These are phyloP conservation scores for Petroica traversi DNA, from an alignment of 2,113 vertebrate genomes.

Conservation along the genomic window DNA sequence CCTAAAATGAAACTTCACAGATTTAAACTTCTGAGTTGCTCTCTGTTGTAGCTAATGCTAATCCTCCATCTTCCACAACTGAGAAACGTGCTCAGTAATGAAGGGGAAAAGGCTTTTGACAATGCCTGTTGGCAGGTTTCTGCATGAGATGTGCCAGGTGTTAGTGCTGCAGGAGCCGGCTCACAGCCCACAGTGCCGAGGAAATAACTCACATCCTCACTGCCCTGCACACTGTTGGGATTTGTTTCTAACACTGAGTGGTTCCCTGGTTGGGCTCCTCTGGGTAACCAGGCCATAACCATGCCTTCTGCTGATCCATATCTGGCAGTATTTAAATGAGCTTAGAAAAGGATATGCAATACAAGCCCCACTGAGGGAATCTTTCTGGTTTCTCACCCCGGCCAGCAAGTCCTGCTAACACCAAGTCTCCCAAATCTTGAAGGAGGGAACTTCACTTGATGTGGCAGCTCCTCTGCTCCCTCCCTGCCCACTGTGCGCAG, in stretches of 20 bases:
- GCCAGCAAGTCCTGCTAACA: not conserved
- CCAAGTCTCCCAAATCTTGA: not conserved
- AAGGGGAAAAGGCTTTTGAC: not conserved
- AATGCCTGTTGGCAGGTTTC: not conserved
- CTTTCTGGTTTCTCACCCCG: not conserved
- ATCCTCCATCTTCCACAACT: not conserved
- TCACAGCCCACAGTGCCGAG: not conserved
- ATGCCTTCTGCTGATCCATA: not conserved
- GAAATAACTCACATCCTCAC: not conserved
- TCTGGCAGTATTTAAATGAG: not conserved
- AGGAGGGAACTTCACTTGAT: rapidly evolving
- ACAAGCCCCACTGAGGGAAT: not conserved
- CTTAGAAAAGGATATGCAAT: not conserved
- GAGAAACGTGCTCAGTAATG: not conserved
- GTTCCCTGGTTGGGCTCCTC: not conserved
- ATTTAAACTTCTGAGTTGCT: not conserved
- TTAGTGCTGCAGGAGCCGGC: rapidly evolving
- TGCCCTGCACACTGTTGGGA: rapidly evolving
- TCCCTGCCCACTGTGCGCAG: not conserved
- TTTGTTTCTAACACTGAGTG: not conserved
- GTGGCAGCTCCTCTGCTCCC: not conserved
- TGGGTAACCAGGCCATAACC: not conserved
- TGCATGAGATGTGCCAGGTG: not conserved
- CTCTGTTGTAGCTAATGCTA: not conserved
- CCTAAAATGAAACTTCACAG: not conserved